A percentile compares a stretch with the other conserved stretches of the same genome.
Evolutionary conservation across 2,113 vertebrate genomes (phyloP).

Genomic region (Ochotona princeps): DNA sequence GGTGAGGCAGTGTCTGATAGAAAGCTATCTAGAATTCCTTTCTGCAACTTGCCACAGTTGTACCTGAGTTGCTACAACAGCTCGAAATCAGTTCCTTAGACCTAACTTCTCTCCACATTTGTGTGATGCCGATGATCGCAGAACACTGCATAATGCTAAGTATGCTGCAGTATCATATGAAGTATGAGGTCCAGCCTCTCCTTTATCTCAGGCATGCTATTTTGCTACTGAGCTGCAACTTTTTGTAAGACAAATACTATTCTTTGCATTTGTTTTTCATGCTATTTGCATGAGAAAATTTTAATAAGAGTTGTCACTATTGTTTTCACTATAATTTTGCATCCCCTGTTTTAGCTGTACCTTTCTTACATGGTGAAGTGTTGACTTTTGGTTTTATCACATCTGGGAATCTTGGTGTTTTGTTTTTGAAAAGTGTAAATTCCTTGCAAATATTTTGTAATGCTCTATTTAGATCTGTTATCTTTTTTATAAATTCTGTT

Average conservation of each 20-base stretch:
- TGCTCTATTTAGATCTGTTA: not conserved
- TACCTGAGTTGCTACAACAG: not conserved
- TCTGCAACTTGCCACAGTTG: not conserved
- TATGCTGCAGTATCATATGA: not conserved
- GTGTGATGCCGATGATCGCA: not conserved
- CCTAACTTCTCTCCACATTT: not conserved
- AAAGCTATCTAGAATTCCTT: not conserved
- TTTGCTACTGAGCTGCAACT: conserved; percentile 10
- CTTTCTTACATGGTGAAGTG: not conserved
- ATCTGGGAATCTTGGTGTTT: not conserved
- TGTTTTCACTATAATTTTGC: not conserved
- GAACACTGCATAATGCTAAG: not conserved
- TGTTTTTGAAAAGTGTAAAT: not conserved
- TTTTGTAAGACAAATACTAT: conserved; percentile 1
- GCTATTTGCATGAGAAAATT: not conserved
- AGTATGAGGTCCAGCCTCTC: not conserved
- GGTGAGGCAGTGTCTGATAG: not conserved
- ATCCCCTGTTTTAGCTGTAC: not conserved
- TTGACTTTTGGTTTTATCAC: not conserved
- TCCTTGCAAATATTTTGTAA: not conserved
- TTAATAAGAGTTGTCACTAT: not conserved
- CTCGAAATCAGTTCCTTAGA: not conserved
- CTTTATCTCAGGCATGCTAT: not conserved
- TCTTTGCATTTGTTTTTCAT: not conserved
- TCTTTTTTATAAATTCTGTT: not conserved